A percentile compares a stretch with the other conserved stretches of the same genome.
Evolutionary conservation across 2,888 invertebrate species (phyloP).

Genomic region (Anarsia innoxiella): DNA sequence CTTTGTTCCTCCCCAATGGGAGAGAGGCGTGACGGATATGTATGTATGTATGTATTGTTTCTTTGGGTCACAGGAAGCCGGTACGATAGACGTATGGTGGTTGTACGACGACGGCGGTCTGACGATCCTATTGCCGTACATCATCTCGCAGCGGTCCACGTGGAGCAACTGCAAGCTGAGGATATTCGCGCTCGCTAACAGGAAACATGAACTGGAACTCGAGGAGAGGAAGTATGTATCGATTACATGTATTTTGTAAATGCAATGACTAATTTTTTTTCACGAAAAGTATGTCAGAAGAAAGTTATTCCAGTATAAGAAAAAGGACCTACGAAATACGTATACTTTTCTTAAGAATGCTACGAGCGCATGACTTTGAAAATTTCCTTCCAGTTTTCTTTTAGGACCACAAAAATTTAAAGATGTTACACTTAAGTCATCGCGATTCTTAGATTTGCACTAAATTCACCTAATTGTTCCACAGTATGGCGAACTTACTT

Average conservation of each 20-base stretch:
- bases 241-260: too few species aligned
- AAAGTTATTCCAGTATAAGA: too few species aligned
- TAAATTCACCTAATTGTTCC: too few species aligned
- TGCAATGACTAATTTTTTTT: neutral
- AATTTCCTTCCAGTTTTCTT: too few species aligned
- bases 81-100: slow-evolving; percentile 97
- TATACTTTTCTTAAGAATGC: too few species aligned
- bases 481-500: slow-evolving; percentile 93
- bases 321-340: too few species aligned
- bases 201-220: slow-evolving; percentile 83
- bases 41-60: neutral
- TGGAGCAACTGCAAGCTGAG: slow-evolving; percentile 87
- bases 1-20: neutral
- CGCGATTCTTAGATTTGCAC: too few species aligned
- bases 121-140: slow-evolving; percentile 89
- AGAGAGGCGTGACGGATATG: neutral
- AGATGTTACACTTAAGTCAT: too few species aligned
- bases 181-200: slow-evolving; percentile 88
- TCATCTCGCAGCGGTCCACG: slow-evolving; percentile 84
- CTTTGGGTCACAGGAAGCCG: slow-evolving; percentile 76
- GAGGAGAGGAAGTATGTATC: slow-evolving; percentile 88
- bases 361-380: too few species aligned
- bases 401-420: too few species aligned
- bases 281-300: too few species aligned
- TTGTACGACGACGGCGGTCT: slow-evolving; percentile 94